Evolutionary conservation across 2,113 vertebrate genomes (phyloP).

Genomic region (Pygoscelis adeliae): DNA sequence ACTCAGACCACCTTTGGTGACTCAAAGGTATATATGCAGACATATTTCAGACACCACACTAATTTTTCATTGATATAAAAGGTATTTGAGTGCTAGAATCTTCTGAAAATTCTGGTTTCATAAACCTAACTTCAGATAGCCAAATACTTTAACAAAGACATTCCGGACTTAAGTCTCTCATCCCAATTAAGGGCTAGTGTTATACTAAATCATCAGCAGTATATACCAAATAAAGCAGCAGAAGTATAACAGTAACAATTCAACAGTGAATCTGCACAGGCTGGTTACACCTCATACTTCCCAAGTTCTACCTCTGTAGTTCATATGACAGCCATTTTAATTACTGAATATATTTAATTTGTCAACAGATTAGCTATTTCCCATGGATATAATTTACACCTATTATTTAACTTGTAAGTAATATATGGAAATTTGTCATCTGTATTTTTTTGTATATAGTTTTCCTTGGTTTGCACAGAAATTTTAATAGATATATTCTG

Average conservation of each 20-base stretch:
- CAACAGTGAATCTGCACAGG: background rate
- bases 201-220: background rate
- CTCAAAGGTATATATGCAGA: background rate
- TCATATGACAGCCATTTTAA: background rate
- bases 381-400: background rate
- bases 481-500: background rate
- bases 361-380: background rate
- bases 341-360: background rate
- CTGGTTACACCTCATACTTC: background rate
- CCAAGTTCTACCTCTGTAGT: background rate
- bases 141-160: background rate
- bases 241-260: background rate
- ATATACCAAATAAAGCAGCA: background rate
- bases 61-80: background rate
- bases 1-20: background rate
- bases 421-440: background rate
- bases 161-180: background rate
- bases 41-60: background rate
- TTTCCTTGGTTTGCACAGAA: background rate
- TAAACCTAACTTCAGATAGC: background rate
- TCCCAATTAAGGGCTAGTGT: background rate
- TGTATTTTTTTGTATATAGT: background rate
- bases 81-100: no score
- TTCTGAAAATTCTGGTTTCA: background rate
- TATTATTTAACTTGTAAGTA: background rate